A percentile compares a stretch with the other conserved stretches of the same genome.
These are phyloP conservation scores for Echiichthys vipera DNA, from an alignment of 2,797 vertebrate species.

Conservation along the genomic window DNA sequence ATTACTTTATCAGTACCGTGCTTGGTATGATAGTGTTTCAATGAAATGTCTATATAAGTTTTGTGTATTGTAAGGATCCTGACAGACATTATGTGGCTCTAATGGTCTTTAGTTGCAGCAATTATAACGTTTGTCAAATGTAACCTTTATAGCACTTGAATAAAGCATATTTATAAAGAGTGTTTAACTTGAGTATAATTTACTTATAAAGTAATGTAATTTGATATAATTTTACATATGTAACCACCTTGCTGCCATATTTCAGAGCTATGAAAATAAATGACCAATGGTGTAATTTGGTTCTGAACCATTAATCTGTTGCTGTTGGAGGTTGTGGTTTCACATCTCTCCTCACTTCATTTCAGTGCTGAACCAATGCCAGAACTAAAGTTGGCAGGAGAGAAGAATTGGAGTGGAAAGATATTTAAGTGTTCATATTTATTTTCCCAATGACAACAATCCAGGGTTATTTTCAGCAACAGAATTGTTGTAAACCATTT, in stretches of 20 bases:
- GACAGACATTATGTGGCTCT: background rate
- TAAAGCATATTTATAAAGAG: background rate
- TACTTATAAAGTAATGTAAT: too few relatives aligned
- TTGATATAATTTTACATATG: background rate
- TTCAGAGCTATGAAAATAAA: slow-evolving; percentile 18
- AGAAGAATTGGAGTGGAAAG: background rate
- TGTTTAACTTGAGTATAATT: too few relatives aligned
- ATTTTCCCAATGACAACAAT: slow-evolving; percentile 7
- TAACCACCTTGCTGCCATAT: background rate
- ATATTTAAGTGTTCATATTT: slow-evolving; percentile 19
- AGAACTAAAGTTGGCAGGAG: slow-evolving; percentile 45
- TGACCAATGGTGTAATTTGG: slow-evolving; percentile 24
- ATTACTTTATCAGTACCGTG: slow-evolving; percentile 4
- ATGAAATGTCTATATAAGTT: slow-evolving; percentile 9
- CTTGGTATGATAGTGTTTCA: slow-evolving; percentile 19
- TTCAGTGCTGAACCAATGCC: slow-evolving; percentile 44
- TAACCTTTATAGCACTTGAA: background rate
- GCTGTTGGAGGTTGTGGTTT: slow-evolving; percentile 28
- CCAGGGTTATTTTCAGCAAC: background rate
- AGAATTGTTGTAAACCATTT: background rate
- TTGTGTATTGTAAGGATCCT: background rate
- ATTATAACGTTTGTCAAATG: background rate
- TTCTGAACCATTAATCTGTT: slow-evolving; percentile 42
- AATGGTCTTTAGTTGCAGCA: background rate
- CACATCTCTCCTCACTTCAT: slow-evolving; percentile 32